Base-by-base conservation (phyloP, 2,888 invertebrate genomes). In the Agonopterix heracliana region DNA sequence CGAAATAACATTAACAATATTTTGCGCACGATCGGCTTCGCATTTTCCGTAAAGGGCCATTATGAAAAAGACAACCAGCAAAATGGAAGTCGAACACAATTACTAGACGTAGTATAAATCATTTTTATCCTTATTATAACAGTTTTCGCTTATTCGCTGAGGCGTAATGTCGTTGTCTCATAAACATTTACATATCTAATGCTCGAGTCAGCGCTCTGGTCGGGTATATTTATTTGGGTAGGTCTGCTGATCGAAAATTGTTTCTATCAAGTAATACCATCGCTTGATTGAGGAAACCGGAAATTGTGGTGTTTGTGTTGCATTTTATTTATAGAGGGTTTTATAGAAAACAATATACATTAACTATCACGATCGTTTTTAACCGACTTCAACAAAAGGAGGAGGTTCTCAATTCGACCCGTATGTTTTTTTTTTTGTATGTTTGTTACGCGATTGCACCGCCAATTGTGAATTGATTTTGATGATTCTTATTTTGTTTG, bases 151-250 rank as follows among this genome's bases (percentile, higher is more conserved):
- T 51, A 51, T 52, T 51, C 52, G 49, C 36, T 44, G 47, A 42
- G 47, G 45, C 45, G 47, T 54, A 51, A 55, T 51, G 50, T 54
- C 46, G 50, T 53, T 55, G 52, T 50, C 48, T 54, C 55, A 57
- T 57, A 55, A 57, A 55, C 51, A 55, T 57, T 55, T 54, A 49
- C 57, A 57, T 57, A 57, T 46, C 45, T 48, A 38, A 55, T 48
- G 42, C 53, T 9, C 35, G 10, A 36, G 46, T 46, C 42, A 45
- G 46, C 38, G 14, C 41, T 45, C 34, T 11, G 44, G 34, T 13
- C 14, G 13, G 38, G 38, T 2, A 44, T 26, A 44, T 44, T 44
- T 44, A 26, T 44, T 44, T 11, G 26, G 11, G n/a, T 3, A 49
- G 50, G 53, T 53, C 48, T 47, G 55, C 55, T 52, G 55, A 50